Percentiles rank a stretch among this genome's conserved stretches.
phyloP scores from a whole-genome alignment of 2,888 invertebrate species.

The Tethea ocularis region DNA sequence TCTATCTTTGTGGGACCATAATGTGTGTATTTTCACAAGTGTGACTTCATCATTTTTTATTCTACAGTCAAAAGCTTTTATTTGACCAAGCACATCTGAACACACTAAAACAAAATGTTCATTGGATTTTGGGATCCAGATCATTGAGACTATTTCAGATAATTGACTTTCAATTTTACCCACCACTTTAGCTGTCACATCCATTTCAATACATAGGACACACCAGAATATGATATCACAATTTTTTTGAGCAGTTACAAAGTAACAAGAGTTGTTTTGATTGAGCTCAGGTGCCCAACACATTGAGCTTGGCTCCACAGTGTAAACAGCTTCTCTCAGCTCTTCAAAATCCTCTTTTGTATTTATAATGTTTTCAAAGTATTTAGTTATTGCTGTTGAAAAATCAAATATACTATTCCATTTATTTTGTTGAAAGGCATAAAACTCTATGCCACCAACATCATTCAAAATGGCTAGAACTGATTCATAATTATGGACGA shows the following conservation, averaged over 20 bases:
- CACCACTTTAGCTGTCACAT: constrained; percentile 32
- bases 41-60: constrained; percentile 36
- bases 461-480: constrained; percentile 64
- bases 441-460: constrained; percentile 63
- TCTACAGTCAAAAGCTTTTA: constrained; percentile 45
- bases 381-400: constrained; percentile 41
- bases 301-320: constrained; percentile 52
- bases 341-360: constrained; percentile 37
- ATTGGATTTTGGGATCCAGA: constrained; percentile 50
- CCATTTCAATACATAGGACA: constrained; percentile 29
- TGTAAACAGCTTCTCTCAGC: constrained; percentile 50
- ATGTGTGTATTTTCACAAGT: constrained; percentile 25
- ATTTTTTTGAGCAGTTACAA: constrained; percentile 68
- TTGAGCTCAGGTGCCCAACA: constrained; percentile 58
- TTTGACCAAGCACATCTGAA: constrained; percentile 54
- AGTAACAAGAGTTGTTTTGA: constrained; percentile 49
- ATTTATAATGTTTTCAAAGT: constrained; percentile 25
- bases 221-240: constrained; percentile 60
- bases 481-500: constrained; percentile 42
- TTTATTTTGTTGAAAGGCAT: constrained; percentile 31
- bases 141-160: constrained; percentile 49
- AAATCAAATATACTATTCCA: constrained; percentile 55
- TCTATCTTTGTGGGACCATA: constrained; percentile 66
- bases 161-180: constrained; percentile 36
- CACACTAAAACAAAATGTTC: constrained; percentile 48